Evolutionary conservation across 2,888 invertebrate species (phyloP).

Genomic region (Rotaria sp.): DNA sequence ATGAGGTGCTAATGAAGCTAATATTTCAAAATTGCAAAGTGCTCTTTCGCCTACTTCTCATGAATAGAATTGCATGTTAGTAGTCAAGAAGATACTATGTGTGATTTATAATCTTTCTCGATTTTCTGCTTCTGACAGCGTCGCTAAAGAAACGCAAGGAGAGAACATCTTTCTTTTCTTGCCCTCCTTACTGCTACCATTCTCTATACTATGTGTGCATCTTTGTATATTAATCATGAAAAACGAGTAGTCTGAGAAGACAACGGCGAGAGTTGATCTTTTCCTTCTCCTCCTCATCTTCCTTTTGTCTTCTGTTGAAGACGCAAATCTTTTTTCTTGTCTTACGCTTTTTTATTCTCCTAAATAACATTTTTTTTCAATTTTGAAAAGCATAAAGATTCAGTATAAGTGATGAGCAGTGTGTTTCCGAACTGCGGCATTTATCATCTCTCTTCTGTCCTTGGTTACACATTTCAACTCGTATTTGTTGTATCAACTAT

Average conservation of each 20-base stretch:
- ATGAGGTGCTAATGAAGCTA: background rate
- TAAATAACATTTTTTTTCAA: background rate
- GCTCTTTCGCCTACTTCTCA: background rate
- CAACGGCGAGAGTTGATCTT: background rate
- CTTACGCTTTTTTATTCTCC: background rate
- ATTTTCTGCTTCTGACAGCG: background rate
- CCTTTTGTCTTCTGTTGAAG: background rate
- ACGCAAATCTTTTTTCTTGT: background rate
- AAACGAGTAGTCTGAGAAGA: background rate
- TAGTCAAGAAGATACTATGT: background rate
- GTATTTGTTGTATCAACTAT: background rate
- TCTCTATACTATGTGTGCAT: background rate
- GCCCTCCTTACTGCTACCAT: background rate
- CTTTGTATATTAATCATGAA: slow-evolving; percentile 15
- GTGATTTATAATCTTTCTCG: background rate
- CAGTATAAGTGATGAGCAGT: background rate
- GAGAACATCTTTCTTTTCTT: background rate
- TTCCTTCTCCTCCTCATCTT: background rate
- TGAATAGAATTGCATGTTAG: background rate
- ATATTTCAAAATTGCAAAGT: slow-evolving; percentile 2
- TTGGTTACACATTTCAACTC: background rate
- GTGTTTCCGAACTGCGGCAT: background rate
- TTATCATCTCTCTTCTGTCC: background rate
- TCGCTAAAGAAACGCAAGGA: background rate
- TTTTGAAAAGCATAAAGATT: background rate